These are phyloP conservation scores for Nomada lathburiana DNA, from an alignment of 2,888 invertebrate species.

Conservation along the genomic window DNA sequence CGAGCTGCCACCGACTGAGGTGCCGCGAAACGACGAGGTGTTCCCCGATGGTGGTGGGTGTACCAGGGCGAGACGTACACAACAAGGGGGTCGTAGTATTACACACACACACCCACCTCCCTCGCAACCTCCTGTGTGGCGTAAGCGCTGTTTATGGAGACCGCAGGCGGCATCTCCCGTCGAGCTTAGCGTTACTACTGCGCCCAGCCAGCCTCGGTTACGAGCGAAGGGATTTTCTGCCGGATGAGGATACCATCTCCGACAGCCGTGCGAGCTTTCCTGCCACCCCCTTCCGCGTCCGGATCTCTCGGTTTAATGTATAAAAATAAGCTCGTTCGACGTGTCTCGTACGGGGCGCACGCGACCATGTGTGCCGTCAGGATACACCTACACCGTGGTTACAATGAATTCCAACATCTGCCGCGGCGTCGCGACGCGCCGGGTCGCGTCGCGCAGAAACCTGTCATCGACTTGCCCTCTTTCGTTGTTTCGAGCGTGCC, in stretches of 20 bases:
- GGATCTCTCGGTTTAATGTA: constrained; percentile 71
- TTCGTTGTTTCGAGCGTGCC: constrained; percentile 1
- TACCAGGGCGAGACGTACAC: constrained; percentile 61
- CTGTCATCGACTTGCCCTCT: background rate
- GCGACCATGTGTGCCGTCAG: constrained; percentile 9
- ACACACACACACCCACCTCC: constrained; percentile 49
- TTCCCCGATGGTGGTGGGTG: constrained; percentile 62
- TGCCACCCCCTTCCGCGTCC: constrained; percentile 40
- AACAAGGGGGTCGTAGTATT: constrained; percentile 70
- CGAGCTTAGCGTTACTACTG: constrained; percentile 81
- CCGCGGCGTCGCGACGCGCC: background rate
- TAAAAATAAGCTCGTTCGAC: constrained; percentile 74
- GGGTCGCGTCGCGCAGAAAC: background rate
- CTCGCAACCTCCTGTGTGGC: constrained; percentile 36
- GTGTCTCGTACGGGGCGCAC: constrained; percentile 43
- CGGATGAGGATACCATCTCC: constrained; percentile 76
- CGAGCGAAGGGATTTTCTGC: constrained; percentile 80
- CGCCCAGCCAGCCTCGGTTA: constrained; percentile 76
- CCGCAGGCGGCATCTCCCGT: constrained; percentile 82
- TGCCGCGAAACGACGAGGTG: constrained; percentile 70
- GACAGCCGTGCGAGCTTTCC: constrained; percentile 65
- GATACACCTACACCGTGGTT: background rate
- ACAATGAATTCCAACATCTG: constrained; percentile 47
- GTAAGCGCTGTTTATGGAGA: constrained; percentile 83
- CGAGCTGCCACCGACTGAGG: constrained; percentile 60